Percentiles rank a stretch among this genome's conserved stretches.
phyloP scores from a whole-genome alignment of 37 sponge, comb jelly and placozoan genomes.

The Aphrocallistes beatrix region DNA sequence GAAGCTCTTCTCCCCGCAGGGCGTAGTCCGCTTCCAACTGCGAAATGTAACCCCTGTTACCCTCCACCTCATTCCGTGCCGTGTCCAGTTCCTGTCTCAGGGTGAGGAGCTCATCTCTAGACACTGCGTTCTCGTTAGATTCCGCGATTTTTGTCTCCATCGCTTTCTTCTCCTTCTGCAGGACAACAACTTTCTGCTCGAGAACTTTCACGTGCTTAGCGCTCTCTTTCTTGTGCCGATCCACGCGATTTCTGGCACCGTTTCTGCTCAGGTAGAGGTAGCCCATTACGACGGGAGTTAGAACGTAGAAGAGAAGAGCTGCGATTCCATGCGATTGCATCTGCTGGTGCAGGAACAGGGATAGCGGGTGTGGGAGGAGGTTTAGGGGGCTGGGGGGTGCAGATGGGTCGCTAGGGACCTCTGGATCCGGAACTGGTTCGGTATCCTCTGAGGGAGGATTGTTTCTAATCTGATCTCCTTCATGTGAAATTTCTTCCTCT shows the following conservation, averaged over 20 bases:
- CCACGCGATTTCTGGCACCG: background rate
- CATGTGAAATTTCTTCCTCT: no score
- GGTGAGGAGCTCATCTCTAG: background rate
- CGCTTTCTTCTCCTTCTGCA: background rate
- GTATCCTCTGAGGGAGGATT: no score
- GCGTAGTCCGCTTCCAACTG: background rate
- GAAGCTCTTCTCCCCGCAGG: background rate
- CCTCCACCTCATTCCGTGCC: background rate
- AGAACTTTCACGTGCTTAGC: background rate
- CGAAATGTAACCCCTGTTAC: background rate
- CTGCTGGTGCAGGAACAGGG: no score
- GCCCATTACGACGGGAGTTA: background rate
- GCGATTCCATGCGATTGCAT: no score
- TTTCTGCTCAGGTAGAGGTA: background rate
- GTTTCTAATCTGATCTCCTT: no score
- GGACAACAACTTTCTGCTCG: background rate
- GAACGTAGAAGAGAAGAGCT: no score
- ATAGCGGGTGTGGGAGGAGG: no score
- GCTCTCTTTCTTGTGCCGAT: background rate
- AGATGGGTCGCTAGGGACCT: no score
- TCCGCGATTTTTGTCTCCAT: background rate
- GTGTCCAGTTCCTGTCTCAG: background rate
- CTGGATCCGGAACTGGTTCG: no score
- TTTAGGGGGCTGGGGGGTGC: no score
- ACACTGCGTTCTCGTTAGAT: background rate